A percentile compares a stretch with the other conserved stretches of the same genome.
These are phyloP conservation scores for Cheirogaleus medius DNA, from an alignment of 2,113 vertebrate species.

Conservation along the genomic window DNA sequence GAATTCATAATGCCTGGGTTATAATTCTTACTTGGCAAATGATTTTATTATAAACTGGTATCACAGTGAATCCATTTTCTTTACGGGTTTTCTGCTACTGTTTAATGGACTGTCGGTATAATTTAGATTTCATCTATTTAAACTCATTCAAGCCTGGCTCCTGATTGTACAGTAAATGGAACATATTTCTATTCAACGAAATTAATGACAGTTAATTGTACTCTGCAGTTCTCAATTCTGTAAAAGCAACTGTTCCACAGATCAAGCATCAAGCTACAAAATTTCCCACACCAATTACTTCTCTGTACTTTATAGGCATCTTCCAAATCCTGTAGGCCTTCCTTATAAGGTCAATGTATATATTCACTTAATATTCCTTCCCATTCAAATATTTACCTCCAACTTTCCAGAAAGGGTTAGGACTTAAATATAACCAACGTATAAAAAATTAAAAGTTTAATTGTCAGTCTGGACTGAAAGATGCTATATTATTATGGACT, in stretches of 20 bases:
- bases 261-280: constrained; percentile 74
- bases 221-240: constrained; percentile 79
- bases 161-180: constrained; percentile 87
- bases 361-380: not conserved
- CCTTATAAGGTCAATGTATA: not conserved
- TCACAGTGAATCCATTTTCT: constrained; percentile 86
- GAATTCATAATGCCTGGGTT: constrained; percentile 61
- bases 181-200: constrained; percentile 88
- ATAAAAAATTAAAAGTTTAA: not conserved
- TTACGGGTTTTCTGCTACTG: constrained; percentile 83
- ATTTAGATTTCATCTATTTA: constrained; percentile 90
- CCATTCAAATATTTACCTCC: not conserved
- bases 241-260: constrained; percentile 80
- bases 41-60: constrained; percentile 86
- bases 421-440: not conserved
- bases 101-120: constrained; percentile 89
- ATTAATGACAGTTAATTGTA: constrained; percentile 89
- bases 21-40: constrained; percentile 82
- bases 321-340: not conserved
- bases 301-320: constrained; percentile 55
- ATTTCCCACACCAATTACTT: constrained; percentile 82
- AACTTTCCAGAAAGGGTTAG: not conserved
- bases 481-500: not conserved
- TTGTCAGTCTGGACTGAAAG: not conserved
- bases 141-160: constrained; percentile 86